These are phyloP conservation scores for Elegia similella DNA, from an alignment of 2,888 invertebrate genomes.

Conservation along the genomic window DNA sequence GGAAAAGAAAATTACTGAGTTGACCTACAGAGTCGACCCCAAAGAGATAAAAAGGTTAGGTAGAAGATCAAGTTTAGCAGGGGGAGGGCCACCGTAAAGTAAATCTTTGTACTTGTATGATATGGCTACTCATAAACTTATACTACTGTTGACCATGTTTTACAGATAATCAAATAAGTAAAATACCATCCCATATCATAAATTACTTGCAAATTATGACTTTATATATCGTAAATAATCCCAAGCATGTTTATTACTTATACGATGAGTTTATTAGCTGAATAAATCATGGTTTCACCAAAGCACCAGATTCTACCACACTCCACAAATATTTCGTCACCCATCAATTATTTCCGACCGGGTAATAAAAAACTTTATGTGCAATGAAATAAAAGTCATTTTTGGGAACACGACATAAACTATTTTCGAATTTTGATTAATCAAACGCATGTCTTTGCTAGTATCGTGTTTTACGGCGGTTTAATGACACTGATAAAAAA, in stretches of 20 bases:
- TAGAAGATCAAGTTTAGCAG: too few species aligned
- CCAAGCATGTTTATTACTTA: neutral
- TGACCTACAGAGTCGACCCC: too few species aligned
- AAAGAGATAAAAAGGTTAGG: too few species aligned
- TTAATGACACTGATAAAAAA: conserved; percentile 60
- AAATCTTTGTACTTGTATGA: too few species aligned
- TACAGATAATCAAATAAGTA: too few species aligned
- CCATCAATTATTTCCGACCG: neutral
- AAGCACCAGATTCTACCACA: neutral
- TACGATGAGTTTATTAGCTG: neutral
- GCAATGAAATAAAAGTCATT: conserved; percentile 17
- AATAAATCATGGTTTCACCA: neutral
- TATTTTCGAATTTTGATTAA: conserved; percentile 14
- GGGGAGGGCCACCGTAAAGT: too few species aligned
- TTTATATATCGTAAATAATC: neutral
- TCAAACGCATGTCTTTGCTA: conserved; percentile 12
- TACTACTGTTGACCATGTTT: too few species aligned
- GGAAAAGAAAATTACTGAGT: too few species aligned
- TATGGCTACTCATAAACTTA: too few species aligned
- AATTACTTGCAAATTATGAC: neutral
- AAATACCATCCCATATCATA: neutral
- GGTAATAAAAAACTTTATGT: conserved; percentile 14
- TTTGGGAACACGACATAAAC: conserved; percentile 18
- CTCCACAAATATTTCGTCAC: conserved; percentile 11
- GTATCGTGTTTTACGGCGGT: conserved; percentile 62